A percentile compares a stretch with the other conserved stretches of the same genome.
These are phyloP conservation scores for Onychorhynchus coronatus DNA, from an alignment of 2,113 vertebrate genomes.

Conservation along the genomic window DNA sequence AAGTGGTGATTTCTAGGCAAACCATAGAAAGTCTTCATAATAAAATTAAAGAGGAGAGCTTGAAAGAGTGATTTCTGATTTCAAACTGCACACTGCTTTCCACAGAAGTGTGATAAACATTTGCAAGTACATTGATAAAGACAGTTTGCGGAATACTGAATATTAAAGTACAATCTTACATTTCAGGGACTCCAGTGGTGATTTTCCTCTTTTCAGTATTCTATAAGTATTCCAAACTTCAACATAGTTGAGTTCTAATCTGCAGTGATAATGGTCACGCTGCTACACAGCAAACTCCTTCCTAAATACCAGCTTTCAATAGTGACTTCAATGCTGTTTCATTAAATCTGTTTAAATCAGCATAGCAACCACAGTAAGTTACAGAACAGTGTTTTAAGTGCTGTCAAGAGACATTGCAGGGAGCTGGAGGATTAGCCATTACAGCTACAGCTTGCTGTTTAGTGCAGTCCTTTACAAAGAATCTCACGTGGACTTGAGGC, in stretches of 20 bases:
- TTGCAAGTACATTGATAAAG: neutral
- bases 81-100: neutral
- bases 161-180: neutral
- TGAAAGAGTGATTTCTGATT: neutral
- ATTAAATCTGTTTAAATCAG: conserved; percentile 37
- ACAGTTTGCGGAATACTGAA: neutral
- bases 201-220: neutral
- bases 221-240: neutral
- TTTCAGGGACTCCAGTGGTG: neutral
- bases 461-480: neutral
- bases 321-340: conserved; percentile 20
- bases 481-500: neutral
- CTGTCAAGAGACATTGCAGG: conserved; percentile 14
- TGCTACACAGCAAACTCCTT: neutral
- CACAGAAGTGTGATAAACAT: neutral
- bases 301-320: neutral
- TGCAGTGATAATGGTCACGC: neutral
- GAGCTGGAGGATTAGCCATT: neutral
- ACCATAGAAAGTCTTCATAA: neutral
- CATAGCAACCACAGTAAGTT: conserved; percentile 20
- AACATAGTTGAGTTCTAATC: neutral
- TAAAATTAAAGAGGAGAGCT: neutral
- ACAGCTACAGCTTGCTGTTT: neutral
- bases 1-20: neutral
- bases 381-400: neutral